Evolutionary conservation across 2,113 vertebrate genomes (phyloP).

Genomic region (Maccullochella peelii): DNA sequence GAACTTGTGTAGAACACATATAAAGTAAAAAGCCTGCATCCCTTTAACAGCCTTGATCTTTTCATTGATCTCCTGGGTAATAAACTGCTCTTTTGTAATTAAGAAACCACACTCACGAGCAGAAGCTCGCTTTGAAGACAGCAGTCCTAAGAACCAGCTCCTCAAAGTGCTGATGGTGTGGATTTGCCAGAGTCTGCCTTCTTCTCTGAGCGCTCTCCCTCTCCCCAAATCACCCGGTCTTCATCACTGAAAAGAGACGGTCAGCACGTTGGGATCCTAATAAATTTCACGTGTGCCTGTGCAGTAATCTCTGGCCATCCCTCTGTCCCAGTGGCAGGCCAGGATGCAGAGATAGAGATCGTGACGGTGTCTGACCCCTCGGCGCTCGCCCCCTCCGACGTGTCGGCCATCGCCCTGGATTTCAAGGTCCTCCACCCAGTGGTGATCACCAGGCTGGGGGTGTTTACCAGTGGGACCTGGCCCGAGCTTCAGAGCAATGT

Average conservation of each 20-base stretch:
- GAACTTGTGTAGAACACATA: conserved; percentile 53
- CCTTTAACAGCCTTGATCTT: conserved; percentile 73
- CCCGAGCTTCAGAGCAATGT: conserved; percentile 90
- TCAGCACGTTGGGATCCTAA: conserved; percentile 48
- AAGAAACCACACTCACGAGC: conserved; percentile 67
- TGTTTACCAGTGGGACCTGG: conserved; percentile 86
- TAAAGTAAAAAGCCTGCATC: conserved; percentile 61
- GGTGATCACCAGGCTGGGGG: conserved; percentile 94
- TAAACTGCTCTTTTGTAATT: conserved; percentile 82
- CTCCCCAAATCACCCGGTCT: background rate
- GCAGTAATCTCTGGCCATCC: conserved; percentile 18
- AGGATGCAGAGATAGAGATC: conserved; percentile 89
- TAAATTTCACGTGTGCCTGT: conserved; percentile 29
- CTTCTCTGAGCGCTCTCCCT: conserved; percentile 21
- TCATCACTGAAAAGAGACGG: conserved; percentile 12
- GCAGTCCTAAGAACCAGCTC: conserved; percentile 41
- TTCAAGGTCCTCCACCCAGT: conserved; percentile 96
- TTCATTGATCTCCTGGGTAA: conserved; percentile 81
- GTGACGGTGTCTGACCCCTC: conserved; percentile 85
- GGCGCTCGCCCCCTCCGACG: conserved; percentile 84
- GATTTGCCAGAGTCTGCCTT: conserved; percentile 35
- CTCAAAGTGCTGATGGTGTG: conserved; percentile 71
- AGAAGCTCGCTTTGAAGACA: conserved; percentile 61
- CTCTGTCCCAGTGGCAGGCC: conserved; percentile 60
- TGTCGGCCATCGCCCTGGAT: conserved; percentile 90